These are phyloP conservation scores for Monopterus albus DNA, from an alignment of 2,113 vertebrate species.

Conservation along the genomic window DNA sequence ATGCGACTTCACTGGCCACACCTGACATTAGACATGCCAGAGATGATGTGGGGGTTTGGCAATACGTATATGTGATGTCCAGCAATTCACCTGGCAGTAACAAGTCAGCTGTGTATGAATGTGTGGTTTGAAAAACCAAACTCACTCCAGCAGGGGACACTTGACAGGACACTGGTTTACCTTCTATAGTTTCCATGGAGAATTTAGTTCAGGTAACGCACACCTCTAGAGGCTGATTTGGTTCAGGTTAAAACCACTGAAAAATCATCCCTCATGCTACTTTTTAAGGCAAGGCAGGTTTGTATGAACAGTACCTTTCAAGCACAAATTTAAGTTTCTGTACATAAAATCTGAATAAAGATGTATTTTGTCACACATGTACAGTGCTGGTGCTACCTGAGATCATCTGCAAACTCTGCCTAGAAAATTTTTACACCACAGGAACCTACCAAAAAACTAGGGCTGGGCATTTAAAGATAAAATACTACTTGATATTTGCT, in stretches of 20 bases:
- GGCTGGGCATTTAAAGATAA: too few species aligned
- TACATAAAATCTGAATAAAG: too few species aligned
- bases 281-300: not conserved
- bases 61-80: too few species aligned
- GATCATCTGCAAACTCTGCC: not conserved
- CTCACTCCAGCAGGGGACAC: not conserved
- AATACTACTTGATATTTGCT: too few species aligned
- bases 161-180: constrained; percentile 39
- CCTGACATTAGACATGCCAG: not conserved
- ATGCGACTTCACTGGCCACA: not conserved
- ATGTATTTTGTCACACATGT: too few species aligned
- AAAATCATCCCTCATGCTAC: not conserved
- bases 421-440: too few species aligned
- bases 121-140: not conserved
- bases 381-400: not conserved
- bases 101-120: not conserved
- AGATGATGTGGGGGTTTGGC: too few species aligned
- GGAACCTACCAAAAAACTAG: too few species aligned
- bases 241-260: not conserved
- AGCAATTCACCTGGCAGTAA: too few species aligned
- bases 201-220: constrained; percentile 54
- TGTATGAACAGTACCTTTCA: not conserved
- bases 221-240: not conserved
- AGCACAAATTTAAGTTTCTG: too few species aligned
- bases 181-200: constrained; percentile 61